A percentile compares a stretch with the other conserved stretches of the same genome.
These are phyloP conservation scores for Cephalotes varians DNA, from an alignment of 2,888 invertebrate species.

Conservation along the genomic window DNA sequence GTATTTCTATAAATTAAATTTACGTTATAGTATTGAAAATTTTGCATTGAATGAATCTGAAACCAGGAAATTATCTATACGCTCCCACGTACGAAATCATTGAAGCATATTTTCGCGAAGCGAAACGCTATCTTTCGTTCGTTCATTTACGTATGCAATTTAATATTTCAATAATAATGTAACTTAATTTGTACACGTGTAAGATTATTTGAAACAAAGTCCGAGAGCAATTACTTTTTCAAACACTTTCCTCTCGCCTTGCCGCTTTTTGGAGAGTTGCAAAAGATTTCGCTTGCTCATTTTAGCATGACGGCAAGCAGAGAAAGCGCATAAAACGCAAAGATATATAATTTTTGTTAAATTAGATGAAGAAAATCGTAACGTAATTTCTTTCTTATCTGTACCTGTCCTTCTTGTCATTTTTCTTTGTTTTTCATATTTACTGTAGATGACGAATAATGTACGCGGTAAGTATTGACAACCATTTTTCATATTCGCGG, in stretches of 20 bases:
- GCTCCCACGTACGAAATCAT: background rate
- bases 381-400: background rate
- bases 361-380: background rate
- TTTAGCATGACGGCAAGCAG: background rate
- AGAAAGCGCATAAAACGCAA: conserved; percentile 19
- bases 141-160: background rate
- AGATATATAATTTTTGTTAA: background rate
- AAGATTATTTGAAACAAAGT: background rate
- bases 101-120: background rate
- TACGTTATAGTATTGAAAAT: background rate
- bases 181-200: background rate
- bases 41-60: background rate
- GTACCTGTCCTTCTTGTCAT: too few relatives aligned
- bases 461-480: too few relatives aligned
- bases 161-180: background rate
- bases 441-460: background rate
- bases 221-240: background rate
- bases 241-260: background rate
- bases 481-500: background rate
- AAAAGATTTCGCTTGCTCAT: conserved; percentile 9
- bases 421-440: background rate
- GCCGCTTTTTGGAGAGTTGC: background rate
- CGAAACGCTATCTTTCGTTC: too few relatives aligned
- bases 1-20: background rate
- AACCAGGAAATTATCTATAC: background rate